phyloP scores from a whole-genome alignment of 2,888 invertebrate genomes.

The Fabriciana adippe region DNA sequence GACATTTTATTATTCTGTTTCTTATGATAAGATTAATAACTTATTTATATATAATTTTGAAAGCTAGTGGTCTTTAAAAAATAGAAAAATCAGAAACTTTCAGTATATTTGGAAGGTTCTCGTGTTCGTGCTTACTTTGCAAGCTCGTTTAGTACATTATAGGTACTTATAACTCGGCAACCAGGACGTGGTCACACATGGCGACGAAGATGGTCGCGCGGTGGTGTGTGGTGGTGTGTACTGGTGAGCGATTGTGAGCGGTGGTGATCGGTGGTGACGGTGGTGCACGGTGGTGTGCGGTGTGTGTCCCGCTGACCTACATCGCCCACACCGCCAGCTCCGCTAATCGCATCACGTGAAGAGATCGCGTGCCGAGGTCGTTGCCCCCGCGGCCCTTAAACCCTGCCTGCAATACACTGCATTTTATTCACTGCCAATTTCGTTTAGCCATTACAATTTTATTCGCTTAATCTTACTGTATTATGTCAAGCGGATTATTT shows the following conservation, averaged over 20 bases:
- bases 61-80: too few species aligned
- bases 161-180: too few species aligned
- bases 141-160: too few species aligned
- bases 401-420: slow-evolving; percentile 28
- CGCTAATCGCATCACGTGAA: slow-evolving; percentile 71
- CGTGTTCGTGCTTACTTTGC: too few species aligned
- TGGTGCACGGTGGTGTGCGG: slow-evolving; percentile 39
- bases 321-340: slow-evolving; percentile 44
- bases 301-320: slow-evolving; percentile 65
- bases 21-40: too few species aligned
- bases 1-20: too few species aligned
- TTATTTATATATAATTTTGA: too few species aligned
- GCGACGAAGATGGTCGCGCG: too few species aligned
- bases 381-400: slow-evolving; percentile 50
- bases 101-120: too few species aligned
- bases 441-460: slow-evolving; percentile 3
- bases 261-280: slow-evolving; percentile 23
- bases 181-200: too few species aligned
- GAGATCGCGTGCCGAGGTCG: slow-evolving; percentile 66
- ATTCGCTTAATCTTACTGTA: slow-evolving; percentile 1
- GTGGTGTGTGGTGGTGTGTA: too few species aligned
- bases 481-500: not conserved
- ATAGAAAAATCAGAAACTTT: too few species aligned
- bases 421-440: slow-evolving; percentile 19
- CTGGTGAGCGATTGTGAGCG: not conserved